These are phyloP conservation scores for Sciurus vulgaris DNA, from an alignment of 2,797 vertebrate genomes.

Conservation along the genomic window DNA sequence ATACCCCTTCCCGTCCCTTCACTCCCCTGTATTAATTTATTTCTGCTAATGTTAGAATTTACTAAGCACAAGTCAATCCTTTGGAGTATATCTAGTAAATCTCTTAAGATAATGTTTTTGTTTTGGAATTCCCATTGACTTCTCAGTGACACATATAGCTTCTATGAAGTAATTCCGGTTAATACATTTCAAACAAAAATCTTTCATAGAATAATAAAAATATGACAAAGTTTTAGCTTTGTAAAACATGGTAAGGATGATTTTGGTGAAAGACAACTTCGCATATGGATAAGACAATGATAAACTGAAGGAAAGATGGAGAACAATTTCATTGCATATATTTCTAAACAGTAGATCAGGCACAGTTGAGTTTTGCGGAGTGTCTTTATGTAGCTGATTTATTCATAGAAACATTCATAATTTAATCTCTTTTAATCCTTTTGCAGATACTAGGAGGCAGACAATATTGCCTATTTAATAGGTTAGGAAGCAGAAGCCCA, in stretches of 20 bases:
- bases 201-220: constrained; percentile 29
- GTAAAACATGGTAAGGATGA: background rate
- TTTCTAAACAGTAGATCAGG: background rate
- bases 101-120: background rate
- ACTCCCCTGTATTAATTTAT: background rate
- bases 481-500: background rate
- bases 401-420: background rate
- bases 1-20: too few species aligned
- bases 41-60: constrained; percentile 14
- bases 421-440: background rate
- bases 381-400: background rate
- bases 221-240: background rate
- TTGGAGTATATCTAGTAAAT: background rate
- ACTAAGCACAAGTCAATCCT: background rate
- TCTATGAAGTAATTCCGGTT: background rate
- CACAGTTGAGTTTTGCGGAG: background rate
- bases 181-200: background rate
- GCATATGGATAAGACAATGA: background rate
- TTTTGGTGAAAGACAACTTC: background rate
- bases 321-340: background rate
- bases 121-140: background rate
- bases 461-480: background rate
- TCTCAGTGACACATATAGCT: background rate
- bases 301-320: background rate
- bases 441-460: background rate